Evolutionary conservation across 2,797 vertebrate species (phyloP).

Genomic region (Melanotaenia boesemani): DNA sequence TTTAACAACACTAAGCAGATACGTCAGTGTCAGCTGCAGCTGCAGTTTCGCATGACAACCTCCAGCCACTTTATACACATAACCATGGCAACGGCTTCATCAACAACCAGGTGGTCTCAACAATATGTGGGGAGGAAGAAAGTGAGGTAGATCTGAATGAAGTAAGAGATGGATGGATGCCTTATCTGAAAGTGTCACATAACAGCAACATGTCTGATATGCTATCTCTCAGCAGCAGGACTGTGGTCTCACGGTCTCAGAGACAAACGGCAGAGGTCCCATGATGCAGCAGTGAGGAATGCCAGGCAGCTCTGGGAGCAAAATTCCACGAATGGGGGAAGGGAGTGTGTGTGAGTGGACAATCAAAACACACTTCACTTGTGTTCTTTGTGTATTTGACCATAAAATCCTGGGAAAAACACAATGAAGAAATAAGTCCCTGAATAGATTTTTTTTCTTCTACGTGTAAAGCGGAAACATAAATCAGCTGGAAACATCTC

Average conservation of each 20-base stretch:
- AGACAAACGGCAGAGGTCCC: slow-evolving; percentile 28
- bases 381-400: slow-evolving; percentile 18
- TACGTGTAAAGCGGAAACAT: too few relatives aligned
- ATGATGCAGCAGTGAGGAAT: slow-evolving; percentile 70
- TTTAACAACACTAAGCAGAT: too few relatives aligned
- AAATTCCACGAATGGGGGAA: slow-evolving; percentile 73
- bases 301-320: slow-evolving; percentile 67
- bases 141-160: slow-evolving; percentile 1
- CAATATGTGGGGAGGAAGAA: background rate
- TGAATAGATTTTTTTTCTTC: too few relatives aligned
- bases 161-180: slow-evolving; percentile 23
- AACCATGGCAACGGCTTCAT: slow-evolving; percentile 73
- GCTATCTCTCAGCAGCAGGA: slow-evolving; percentile 56
- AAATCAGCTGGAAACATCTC: too few relatives aligned
- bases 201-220: slow-evolving; percentile 55
- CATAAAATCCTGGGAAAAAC: background rate
- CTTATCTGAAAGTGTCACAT: slow-evolving; percentile 58
- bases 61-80: slow-evolving; percentile 22
- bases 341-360: slow-evolving; percentile 20
- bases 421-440: too few relatives aligned
- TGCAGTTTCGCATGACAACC: slow-evolving; percentile 8
- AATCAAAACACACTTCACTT: background rate
- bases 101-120: slow-evolving; percentile 61
- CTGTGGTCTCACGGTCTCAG: background rate
- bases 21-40: too few relatives aligned